Evolutionary conservation across 2,113 vertebrate genomes (phyloP).

Genomic region (Melospiza melodia): DNA sequence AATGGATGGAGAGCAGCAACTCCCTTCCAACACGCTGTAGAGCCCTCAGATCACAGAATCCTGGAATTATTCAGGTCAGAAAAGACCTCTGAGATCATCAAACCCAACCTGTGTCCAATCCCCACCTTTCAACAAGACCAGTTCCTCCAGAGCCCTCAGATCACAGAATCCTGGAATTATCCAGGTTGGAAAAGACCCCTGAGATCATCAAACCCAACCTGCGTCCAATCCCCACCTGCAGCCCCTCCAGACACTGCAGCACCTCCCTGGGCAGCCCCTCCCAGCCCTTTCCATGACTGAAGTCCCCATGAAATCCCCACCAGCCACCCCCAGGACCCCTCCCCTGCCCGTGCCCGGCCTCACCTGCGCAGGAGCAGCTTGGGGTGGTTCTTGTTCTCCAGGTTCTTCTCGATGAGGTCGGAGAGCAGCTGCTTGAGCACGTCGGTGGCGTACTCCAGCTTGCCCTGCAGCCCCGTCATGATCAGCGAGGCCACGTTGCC

Average conservation of each 20-base stretch:
- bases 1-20: background rate
- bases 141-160: background rate
- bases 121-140: background rate
- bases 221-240: too few relatives aligned
- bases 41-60: background rate
- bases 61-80: rapidly evolving
- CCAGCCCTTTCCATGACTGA: background rate
- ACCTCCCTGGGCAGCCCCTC: background rate
- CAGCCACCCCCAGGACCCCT: rapidly evolving
- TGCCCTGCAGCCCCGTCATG: slow-evolving; percentile 74
- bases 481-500: slow-evolving; percentile 96
- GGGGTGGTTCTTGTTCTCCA: slow-evolving; percentile 98
- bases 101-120: too few relatives aligned
- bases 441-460: slow-evolving; percentile 96
- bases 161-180: too few relatives aligned
- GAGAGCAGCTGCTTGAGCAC: slow-evolving; percentile 96
- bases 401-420: slow-evolving; percentile 96
- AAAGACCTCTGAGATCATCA: background rate
- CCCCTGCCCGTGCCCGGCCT: background rate
- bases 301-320: rapidly evolving
- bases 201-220: too few relatives aligned
- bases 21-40: background rate
- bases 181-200: too few relatives aligned
- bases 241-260: background rate
- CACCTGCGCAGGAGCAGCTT: slow-evolving; percentile 96